A percentile compares a stretch with the other conserved stretches of the same genome.
phyloP scores from a whole-genome alignment of 2,797 vertebrate species.

The Garrulus glandarius region DNA sequence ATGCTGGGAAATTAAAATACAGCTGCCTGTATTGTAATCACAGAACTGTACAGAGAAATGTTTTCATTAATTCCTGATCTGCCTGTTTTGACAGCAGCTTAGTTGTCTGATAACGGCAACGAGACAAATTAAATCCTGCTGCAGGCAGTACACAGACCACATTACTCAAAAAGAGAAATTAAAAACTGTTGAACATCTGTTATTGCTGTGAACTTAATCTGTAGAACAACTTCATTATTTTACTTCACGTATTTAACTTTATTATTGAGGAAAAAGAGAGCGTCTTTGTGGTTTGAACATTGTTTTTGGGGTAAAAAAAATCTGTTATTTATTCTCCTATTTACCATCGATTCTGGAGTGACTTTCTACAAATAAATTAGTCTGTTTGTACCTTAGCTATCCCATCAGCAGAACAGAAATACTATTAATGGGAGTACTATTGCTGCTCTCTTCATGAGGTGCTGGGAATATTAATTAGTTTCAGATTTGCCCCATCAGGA shows the following conservation, averaged over 20 bases:
- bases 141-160: constrained; percentile 48
- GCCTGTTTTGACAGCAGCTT: constrained; percentile 55
- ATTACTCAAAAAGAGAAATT: constrained; percentile 54
- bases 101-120: constrained; percentile 41
- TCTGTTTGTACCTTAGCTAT: not conserved
- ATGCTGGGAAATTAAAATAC: constrained; percentile 29
- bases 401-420: not conserved
- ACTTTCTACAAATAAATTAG: not conserved
- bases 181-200: constrained; percentile 63
- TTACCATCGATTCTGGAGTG: not conserved
- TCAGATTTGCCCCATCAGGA: not conserved
- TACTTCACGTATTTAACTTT: constrained; percentile 30
- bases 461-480: not conserved
- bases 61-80: constrained; percentile 57
- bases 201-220: constrained; percentile 44
- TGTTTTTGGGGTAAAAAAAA: not conserved
- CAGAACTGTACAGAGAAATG: not conserved
- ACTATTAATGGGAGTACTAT: not conserved
- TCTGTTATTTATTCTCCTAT: not conserved
- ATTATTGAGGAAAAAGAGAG: not conserved
- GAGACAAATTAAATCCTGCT: constrained; percentile 66
- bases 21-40: constrained; percentile 30
- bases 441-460: not conserved
- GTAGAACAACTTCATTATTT: constrained; percentile 53
- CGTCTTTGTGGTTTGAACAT: not conserved